A percentile compares a stretch with the other conserved stretches of the same genome.
Evolutionary conservation across 2,888 invertebrate species (phyloP).

Genomic region (Ormyrus thymus): DNA sequence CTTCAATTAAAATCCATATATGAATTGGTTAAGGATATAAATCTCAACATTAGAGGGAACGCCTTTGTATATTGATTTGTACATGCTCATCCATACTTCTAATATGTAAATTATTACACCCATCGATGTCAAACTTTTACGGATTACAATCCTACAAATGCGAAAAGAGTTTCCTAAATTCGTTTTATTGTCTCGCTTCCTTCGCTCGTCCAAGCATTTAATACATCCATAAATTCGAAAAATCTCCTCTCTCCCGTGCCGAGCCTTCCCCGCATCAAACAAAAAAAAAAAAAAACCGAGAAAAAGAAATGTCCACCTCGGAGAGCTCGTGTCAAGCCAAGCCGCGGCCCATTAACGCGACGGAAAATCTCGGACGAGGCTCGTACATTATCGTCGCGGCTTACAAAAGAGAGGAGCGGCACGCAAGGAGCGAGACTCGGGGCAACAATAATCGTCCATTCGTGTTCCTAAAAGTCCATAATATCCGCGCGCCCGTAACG

Average conservation of each 20-base stretch:
- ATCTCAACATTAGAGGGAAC: too few species aligned
- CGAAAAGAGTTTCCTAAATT: constrained; percentile 9
- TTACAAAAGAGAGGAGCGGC: background rate
- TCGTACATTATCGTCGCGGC: constrained; percentile 29
- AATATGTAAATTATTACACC: constrained; percentile 4
- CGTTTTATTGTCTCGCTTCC: constrained; percentile 8
- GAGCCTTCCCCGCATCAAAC: background rate
- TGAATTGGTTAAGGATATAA: too few species aligned
- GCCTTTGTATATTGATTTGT: too few species aligned
- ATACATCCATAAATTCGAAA: constrained; percentile 26
- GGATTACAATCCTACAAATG: constrained; percentile 1
- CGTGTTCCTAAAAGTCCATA: constrained; percentile 38
- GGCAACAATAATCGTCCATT: constrained; percentile 37
- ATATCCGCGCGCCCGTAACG: constrained; percentile 34
- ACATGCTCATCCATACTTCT: background rate
- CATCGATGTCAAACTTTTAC: background rate
- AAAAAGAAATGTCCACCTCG: constrained; percentile 12
- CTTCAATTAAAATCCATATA: too few species aligned
- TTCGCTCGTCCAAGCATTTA: constrained; percentile 21
- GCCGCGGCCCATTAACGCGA: constrained; percentile 28
- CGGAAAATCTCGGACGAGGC: constrained; percentile 34
- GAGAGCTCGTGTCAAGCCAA: constrained; percentile 3
- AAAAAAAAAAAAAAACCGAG: constrained; percentile 28
- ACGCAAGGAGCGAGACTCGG: background rate
- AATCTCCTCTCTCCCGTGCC: background rate